Base-by-base conservation (phyloP, 2,888 invertebrate species). In the Eustalomyia histrio region DNA sequence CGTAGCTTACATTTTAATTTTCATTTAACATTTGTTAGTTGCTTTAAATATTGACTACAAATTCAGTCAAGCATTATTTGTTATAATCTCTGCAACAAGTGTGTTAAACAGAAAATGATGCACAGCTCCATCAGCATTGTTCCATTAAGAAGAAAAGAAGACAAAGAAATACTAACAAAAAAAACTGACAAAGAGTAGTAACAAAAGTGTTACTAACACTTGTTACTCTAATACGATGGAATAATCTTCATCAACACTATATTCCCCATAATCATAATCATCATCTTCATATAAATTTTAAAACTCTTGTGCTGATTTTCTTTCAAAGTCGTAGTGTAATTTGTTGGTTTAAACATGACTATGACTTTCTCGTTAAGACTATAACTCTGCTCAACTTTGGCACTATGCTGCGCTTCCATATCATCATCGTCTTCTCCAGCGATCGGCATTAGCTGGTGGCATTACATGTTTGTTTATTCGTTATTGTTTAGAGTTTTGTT, bases 41-140 rank as follows among this genome's bases (percentile, higher is more conserved):
- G 9, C 29, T 16, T n/a, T 29, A n/a, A n/a, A 6, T 24, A 12
- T 43, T 52, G 52, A n/a, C 67, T 57, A 52, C 50, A 63, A 76
- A 50, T 68, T 76, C 80, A 80, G 71, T 80, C 80, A 68, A 76
- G 80, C 80, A 76, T 80, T 61, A 58, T 74, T 79, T 60, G 17
- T 65, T 71, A 58, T 65, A 75, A 52, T 52, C 57, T 29, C 7
- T 6, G 7, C 68, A 61, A 57, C 72, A 39, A 76, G 63, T 68
- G 75, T 80, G 80, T 76, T 80, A 80, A 80, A 76, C 52, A 67
- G 80, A 80, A 80, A 80, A 80, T 72, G 80, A 79, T 79, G 74
- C 58, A 79, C 60, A 69, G 55, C 21, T 47, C 21, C 55, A 29
- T 1, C 33, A 57, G 8, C 21, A 6, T 2, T 47, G 10, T 9